phyloP scores from a whole-genome alignment of 2,113 vertebrate species.

The Percopsis transmontana region DNA sequence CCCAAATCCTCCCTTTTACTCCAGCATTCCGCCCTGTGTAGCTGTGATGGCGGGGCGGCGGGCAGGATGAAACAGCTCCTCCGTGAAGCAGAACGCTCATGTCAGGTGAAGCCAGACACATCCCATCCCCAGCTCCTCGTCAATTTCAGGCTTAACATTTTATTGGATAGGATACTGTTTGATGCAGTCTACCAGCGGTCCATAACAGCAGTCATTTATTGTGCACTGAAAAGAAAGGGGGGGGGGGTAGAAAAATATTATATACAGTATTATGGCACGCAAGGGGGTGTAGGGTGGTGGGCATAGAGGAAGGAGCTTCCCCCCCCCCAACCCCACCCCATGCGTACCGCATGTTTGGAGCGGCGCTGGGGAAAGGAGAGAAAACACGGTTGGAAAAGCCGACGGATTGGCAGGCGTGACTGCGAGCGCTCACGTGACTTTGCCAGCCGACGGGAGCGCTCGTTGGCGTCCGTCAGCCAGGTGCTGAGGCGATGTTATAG shows the following conservation, averaged over 20 bases:
- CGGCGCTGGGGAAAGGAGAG: constrained; percentile 32
- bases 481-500: constrained; percentile 15
- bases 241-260: constrained; percentile 54
- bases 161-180: constrained; percentile 99
- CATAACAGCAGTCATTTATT: constrained; percentile 99
- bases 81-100: constrained; percentile 92
- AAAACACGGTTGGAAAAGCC: constrained; percentile 50
- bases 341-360: constrained; percentile 27
- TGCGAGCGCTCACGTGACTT: constrained; percentile 52
- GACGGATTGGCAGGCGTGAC: constrained; percentile 63
- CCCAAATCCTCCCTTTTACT: constrained; percentile 55
- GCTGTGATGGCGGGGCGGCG: constrained; percentile 61
- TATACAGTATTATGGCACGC: constrained; percentile 70
- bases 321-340: background rate
- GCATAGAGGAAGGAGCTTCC: constrained; percentile 21
- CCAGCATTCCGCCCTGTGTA: constrained; percentile 58
- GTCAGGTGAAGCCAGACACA: constrained; percentile 91
- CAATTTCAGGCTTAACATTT: constrained; percentile 93
- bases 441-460: constrained; percentile 75
- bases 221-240: constrained; percentile 86
- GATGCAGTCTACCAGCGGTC: constrained; percentile 99
- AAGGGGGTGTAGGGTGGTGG: constrained; percentile 32
- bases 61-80: constrained; percentile 76
- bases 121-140: constrained; percentile 88
- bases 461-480: constrained; percentile 55